These are phyloP conservation scores for Ochropleura leucogaster DNA, from an alignment of 2,888 invertebrate species.

Conservation along the genomic window DNA sequence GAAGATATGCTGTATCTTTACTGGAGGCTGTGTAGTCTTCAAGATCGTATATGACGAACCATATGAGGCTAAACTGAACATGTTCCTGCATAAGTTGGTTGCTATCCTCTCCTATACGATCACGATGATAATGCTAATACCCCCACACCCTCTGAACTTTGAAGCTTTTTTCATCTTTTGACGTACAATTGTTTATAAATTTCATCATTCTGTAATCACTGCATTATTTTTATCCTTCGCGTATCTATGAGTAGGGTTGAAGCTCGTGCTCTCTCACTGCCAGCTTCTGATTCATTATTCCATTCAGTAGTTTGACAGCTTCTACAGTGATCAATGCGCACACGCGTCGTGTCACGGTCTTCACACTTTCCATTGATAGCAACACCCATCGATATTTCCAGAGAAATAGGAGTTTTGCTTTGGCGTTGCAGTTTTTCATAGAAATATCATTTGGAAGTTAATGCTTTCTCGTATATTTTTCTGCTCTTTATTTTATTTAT, in stretches of 20 bases:
- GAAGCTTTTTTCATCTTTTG: neutral
- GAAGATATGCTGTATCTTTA: slow-evolving; percentile 3
- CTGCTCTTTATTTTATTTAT: too few species aligned
- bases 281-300: slow-evolving; percentile 14
- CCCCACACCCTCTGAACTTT: neutral
- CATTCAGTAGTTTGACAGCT: slow-evolving; percentile 14
- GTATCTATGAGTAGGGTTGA: neutral
- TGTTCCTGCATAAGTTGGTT: neutral
- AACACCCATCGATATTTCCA: neutral
- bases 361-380: slow-evolving; percentile 21
- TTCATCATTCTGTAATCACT: neutral
- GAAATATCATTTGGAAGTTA: neutral
- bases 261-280: too few species aligned
- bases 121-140: neutral
- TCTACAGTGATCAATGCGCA: neutral
- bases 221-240: neutral
- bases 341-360: neutral
- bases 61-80: neutral
- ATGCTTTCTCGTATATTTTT: neutral
- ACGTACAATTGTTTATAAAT: neutral
- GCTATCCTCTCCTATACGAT: too few species aligned
- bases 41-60: neutral
- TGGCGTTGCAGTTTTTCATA: neutral
- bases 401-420: neutral
- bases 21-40: neutral